Percentiles rank a stretch among this genome's conserved stretches.
phyloP scores from a whole-genome alignment of 2,797 vertebrate species.

The Amphiprion clarkii region DNA sequence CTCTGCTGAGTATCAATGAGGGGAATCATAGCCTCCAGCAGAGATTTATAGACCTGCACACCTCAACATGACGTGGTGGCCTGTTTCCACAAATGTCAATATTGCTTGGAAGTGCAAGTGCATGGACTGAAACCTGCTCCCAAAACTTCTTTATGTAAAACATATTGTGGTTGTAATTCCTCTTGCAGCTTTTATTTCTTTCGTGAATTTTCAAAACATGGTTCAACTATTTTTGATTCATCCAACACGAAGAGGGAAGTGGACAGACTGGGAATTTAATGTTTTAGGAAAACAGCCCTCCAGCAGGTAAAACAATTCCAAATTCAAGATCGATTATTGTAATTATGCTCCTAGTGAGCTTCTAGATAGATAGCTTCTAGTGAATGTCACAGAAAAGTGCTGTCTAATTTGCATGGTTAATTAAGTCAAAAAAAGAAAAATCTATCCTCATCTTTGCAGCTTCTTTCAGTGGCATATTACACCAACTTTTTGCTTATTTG shows the following conservation, averaged over 20 bases:
- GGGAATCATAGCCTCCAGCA: constrained; percentile 43
- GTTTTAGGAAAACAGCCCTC: neutral
- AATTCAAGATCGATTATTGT: too few species aligned
- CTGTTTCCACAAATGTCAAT: constrained; percentile 69
- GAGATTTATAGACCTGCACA: constrained; percentile 73
- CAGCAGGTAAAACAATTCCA: too few species aligned
- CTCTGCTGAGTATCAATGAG: constrained; percentile 35
- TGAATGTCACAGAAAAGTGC: too few species aligned
- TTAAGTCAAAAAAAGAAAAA: too few species aligned
- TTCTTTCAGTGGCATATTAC: too few species aligned
- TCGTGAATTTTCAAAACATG: neutral
- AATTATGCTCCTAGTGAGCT: too few species aligned
- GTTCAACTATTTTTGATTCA: neutral
- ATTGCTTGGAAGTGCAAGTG: constrained; percentile 37
- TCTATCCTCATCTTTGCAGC: too few species aligned
- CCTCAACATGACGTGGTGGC: constrained; percentile 65
- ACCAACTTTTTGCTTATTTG: too few species aligned
- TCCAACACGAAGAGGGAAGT: neutral
- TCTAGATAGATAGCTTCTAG: too few species aligned
- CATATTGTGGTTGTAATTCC: neutral
- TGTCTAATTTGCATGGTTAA: too few species aligned
- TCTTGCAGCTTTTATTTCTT: neutral
- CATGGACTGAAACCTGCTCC: neutral
- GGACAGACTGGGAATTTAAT: neutral
- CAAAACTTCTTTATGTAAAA: neutral